Conservation (phyloP, 1,140 invertebrate genomes). For the Cardiocondyla obscurior region DNA sequence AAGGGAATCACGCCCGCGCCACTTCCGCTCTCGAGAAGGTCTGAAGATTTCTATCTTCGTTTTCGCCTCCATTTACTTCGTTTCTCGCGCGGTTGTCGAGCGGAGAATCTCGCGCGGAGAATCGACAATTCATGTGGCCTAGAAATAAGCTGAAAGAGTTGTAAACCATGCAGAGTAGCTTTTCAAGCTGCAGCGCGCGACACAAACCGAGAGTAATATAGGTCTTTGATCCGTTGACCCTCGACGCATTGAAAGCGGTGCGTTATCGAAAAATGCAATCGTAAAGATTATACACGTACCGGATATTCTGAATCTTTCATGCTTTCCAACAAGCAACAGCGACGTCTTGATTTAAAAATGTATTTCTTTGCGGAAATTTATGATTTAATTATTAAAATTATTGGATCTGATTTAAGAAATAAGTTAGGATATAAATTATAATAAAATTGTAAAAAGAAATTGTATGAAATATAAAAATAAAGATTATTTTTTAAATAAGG, state of each 20-base stretch:
- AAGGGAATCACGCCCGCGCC: not conserved
- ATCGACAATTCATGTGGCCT: not conserved
- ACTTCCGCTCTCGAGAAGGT: not conserved
- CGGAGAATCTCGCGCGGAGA: not conserved
- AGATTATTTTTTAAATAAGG: too few species aligned
- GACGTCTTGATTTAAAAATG: not conserved
- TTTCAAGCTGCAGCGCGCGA: not conserved
- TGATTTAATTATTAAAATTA: not conserved
- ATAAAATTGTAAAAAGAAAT: too few species aligned
- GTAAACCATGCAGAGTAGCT: not conserved
- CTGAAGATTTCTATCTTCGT: constrained; percentile 31
- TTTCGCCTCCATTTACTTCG: constrained; percentile 33
- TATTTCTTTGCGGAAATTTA: not conserved
- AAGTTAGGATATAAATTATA: not conserved
- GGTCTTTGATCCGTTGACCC: constrained; percentile 1
- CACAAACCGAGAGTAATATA: constrained; percentile 23
- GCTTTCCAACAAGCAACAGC: not conserved
- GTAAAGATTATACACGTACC: not conserved
- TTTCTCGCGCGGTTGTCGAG: not conserved
- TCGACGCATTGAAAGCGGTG: constrained; percentile 9
- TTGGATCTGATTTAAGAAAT: not conserved
- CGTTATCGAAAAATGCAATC: constrained; percentile 1
- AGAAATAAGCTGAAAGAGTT: constrained; percentile 54
- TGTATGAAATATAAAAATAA: too few species aligned
- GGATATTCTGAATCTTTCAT: not conserved